Percentiles rank a stretch among this genome's conserved stretches.
Evolutionary conservation across 2,797 vertebrate genomes (phyloP).

Genomic region (Vireo griseus): DNA sequence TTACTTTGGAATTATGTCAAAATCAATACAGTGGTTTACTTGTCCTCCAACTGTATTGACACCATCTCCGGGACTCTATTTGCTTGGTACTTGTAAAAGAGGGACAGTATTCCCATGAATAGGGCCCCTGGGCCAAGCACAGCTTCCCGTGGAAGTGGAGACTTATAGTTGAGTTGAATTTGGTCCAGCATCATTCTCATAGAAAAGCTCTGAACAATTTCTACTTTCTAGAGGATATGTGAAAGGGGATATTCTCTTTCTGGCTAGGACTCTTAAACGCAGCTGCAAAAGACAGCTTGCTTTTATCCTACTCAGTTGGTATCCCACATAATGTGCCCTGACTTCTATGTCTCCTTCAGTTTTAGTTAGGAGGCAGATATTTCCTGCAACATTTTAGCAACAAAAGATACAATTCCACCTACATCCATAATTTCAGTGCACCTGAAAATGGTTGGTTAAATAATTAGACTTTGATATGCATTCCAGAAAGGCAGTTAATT

Average conservation of each 20-base stretch:
- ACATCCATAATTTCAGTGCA: not conserved
- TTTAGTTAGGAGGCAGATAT: not conserved
- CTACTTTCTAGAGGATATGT: slow-evolving; percentile 52
- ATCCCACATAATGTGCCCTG: not conserved
- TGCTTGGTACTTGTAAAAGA: slow-evolving; percentile 31
- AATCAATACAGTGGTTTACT: slow-evolving; percentile 67
- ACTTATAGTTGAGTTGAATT: slow-evolving; percentile 37
- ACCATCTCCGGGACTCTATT: slow-evolving; percentile 36
- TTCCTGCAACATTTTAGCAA: not conserved
- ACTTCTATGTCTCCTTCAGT: not conserved
- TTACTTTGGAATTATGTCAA: slow-evolving; percentile 56
- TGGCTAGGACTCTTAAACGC: slow-evolving; percentile 15
- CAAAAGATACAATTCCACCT: not conserved
- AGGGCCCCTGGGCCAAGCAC: slow-evolving; percentile 45
- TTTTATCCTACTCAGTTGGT: slow-evolving; percentile 51
- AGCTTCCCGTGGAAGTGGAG: slow-evolving; percentile 50
- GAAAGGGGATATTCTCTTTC: slow-evolving; percentile 58
- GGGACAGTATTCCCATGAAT: slow-evolving; percentile 61
- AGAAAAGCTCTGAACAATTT: slow-evolving; percentile 62
- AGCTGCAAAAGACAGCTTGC: slow-evolving; percentile 58
- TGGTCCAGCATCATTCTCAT: slow-evolving; percentile 39
- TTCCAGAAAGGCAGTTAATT: slow-evolving; percentile 4
- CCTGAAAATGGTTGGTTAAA: slow-evolving; percentile 8
- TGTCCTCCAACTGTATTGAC: slow-evolving; percentile 52
- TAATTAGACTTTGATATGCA: not conserved